Base-by-base conservation (phyloP, 1,140 invertebrate species). In the Drosophila tani region DNA sequence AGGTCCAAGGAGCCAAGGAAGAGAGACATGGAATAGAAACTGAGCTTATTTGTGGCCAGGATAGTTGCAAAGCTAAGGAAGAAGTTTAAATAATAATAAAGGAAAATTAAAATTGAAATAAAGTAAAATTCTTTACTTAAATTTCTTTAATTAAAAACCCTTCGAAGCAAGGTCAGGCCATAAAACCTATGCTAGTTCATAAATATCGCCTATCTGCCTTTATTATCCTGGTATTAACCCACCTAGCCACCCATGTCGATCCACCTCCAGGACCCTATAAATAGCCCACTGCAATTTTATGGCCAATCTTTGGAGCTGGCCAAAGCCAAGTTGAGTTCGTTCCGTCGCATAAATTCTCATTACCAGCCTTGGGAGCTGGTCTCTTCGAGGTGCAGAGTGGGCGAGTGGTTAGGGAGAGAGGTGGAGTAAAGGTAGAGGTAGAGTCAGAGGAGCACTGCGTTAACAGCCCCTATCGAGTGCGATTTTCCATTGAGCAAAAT, bases 401-500 rank as follows among this genome's bases (percentile, higher is more conserved):
- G 19, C 32, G 14, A 59, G 1, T 0, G 9, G 21, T 9, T 5
- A 49, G 24, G 47, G 15, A 27, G 1, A 24, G 21, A 29, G 21
- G 9, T n/a, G n/a, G n/a, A n/a, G n/a, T n/a, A n/a, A n/a, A 21
- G 21, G 46, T 27, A 38, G 5, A 32, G n/a, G 50, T 14, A 8
- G n/a, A 29, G 8, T 4, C 9, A 12, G 11, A 35, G 8, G 15
- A 2, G 8, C 15, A 29, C 8, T 38, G 65, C 43, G 65, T 57
- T 76, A 57, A 65, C 38, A 53, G 68, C 21, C 35, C 46, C 40
- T 17, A 21, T 24, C 38, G 43, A 67, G 21, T 32, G 64, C 64
- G 66, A 63, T 65, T 58, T 82, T 63, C 64, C 69, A 88, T 83
- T 88, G 55, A 88, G 45, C 46, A 66, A 63, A 51, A 56, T 29